Evolutionary conservation across 1,140 invertebrate species (phyloP), one percentile per base, ranked within the genome.

Genomic region (Pogonomyrmex barbatus): DNA sequence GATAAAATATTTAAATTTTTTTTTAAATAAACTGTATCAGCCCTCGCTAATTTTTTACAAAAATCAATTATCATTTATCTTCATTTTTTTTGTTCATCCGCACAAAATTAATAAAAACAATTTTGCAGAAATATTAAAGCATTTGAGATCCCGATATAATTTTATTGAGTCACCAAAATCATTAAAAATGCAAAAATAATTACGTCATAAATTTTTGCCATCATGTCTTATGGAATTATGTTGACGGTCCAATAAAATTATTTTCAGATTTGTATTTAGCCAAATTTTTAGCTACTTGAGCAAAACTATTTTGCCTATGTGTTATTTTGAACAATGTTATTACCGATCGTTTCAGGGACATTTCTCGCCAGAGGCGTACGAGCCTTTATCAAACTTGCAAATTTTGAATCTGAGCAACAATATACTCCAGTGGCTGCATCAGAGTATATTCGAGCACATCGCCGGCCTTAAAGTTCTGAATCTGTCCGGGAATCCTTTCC

Each of bases 381-480:
- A 96, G 76, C 97, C 97, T 0, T 89, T 98, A 9, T 90, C 90
- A 10, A 95, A 96, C 1, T 93, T 98, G 89, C 95, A 93, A 30
- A 93, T 94, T 0, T 94, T 98, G 4, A 96, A 96, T 91, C 93
- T 98, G 54, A 96, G 96, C 0, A 91, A 96, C 85, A 98, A 98
- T 91, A 92, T 95, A 17, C 89, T 98, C 3, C 96, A 97, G 86
- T 96, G 95, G 0, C 91, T 98, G 1, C 91, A 97, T 91, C 95
- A 95, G 62, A 96, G 97, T 90, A 47, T 97, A 8, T 98, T 98
- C 91, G 96, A 97, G 84, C 97, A 98, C 89, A 91, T 97, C 10
- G 94, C 95, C 2, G 93, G 96, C 39, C 89, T 98, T 3, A 96
- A 96, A 82, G 95, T 95, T 50, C 93, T 98, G 30, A 95, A 96